phyloP scores from a whole-genome alignment of 1,140 invertebrate species.

The Leucophenga varia region DNA sequence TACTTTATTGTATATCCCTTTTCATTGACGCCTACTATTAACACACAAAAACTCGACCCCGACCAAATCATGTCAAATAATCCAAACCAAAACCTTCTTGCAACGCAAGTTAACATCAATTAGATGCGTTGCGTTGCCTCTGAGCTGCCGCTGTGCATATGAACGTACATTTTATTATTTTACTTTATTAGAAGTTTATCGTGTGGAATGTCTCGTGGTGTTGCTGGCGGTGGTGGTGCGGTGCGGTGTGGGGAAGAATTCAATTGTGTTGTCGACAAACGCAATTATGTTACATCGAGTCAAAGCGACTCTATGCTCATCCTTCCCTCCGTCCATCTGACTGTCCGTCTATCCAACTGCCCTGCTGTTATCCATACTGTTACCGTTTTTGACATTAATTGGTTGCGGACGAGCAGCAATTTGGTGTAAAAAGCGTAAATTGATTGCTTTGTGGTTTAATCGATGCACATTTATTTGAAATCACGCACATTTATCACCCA shows the following conservation, averaged over 20 bases:
- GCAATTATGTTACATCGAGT: too few relatives aligned
- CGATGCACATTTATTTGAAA: conserved; percentile 52
- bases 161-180: conserved; percentile 13
- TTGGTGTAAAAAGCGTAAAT: conserved; percentile 51
- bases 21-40: too few relatives aligned
- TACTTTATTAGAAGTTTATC: conserved; percentile 52
- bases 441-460: conserved; percentile 52
- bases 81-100: too few relatives aligned
- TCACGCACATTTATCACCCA: conserved; percentile 49
- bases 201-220: conserved; percentile 29
- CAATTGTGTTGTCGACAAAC: too few relatives aligned
- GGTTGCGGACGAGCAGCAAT: conserved; percentile 46
- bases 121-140: conserved; percentile 27
- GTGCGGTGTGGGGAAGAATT: conserved; percentile 1
- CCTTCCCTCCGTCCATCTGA: too few relatives aligned
- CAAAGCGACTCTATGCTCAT: too few relatives aligned
- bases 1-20: too few relatives aligned
- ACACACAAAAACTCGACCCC: too few relatives aligned
- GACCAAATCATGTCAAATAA: too few relatives aligned
- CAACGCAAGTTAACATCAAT: conserved; percentile 49
- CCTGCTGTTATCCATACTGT: not conserved
- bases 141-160: too few relatives aligned
- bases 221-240: conserved; percentile 1
- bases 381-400: conserved; percentile 44
- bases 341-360: too few relatives aligned